Evolutionary conservation across 30 jellyfish, hydroid and myxozoan genomes (phyloP).

Genomic region (Turritopsis rubra): DNA sequence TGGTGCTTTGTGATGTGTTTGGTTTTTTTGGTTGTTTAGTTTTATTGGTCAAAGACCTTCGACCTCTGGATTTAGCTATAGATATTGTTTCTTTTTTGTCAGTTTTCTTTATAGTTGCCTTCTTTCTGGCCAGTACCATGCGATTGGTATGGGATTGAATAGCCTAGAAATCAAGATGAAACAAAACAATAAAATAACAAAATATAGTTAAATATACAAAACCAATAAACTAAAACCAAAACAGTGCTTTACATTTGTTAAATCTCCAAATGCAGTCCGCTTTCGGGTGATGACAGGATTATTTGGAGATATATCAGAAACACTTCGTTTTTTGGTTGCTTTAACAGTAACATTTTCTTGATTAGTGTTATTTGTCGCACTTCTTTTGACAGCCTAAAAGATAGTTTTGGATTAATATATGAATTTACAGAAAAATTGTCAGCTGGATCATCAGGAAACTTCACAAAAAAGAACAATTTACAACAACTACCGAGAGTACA

Average conservation of each 20-base stretch:
- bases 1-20: not conserved
- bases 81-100: not conserved
- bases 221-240: too few relatives aligned
- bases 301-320: slow-evolving; percentile 48
- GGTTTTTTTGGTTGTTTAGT: not conserved
- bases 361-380: not conserved
- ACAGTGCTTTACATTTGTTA: slow-evolving; percentile 57
- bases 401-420: not conserved
- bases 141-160: slow-evolving; percentile 20
- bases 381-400: not conserved
- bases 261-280: slow-evolving; percentile 81
- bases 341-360: slow-evolving; percentile 8
- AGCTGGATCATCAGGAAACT: too few relatives aligned
- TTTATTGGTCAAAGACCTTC: slow-evolving; percentile 4
- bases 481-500: too few relatives aligned
- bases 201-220: too few relatives aligned
- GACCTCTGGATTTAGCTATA: slow-evolving; percentile 4
- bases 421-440: too few relatives aligned
- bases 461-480: too few relatives aligned
- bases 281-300: slow-evolving; percentile 56
- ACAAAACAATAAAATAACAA: not conserved
- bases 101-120: not conserved
- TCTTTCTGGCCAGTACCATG: slow-evolving; percentile 17
- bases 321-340: slow-evolving; percentile 26
- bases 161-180: slow-evolving; percentile 13